Evolutionary conservation across 1,140 invertebrate genomes (phyloP).

Genomic region (Bicyclus anynana): DNA sequence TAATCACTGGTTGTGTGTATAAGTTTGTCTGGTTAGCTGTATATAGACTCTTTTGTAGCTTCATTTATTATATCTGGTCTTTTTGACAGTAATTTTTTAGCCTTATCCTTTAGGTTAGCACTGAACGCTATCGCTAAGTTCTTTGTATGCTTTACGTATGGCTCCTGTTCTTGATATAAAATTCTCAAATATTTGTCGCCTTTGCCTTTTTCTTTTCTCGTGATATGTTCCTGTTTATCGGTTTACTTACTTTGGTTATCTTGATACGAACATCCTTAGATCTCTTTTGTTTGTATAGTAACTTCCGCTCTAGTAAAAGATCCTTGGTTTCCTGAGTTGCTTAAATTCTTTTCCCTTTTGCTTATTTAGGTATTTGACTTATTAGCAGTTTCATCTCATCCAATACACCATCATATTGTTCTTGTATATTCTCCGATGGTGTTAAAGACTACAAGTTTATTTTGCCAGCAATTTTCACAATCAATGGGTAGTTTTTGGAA

Average conservation of each 20-base stretch:
- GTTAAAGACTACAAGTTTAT: neutral
- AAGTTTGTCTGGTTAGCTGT: constrained; percentile 5
- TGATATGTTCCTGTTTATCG: constrained; percentile 22
- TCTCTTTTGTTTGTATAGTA: constrained; percentile 14
- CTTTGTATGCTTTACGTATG: constrained; percentile 22
- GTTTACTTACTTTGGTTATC: constrained; percentile 23
- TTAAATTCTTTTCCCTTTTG: constrained; percentile 2
- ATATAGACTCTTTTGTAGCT: constrained; percentile 23
- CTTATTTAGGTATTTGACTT: constrained; percentile 6
- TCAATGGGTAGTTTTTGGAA: neutral
- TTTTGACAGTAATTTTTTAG: neutral
- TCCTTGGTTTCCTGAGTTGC: constrained; percentile 17
- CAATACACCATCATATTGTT: constrained; percentile 4
- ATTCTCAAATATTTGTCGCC: constrained; percentile 15
- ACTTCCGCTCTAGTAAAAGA: constrained; percentile 15
- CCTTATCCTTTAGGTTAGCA: constrained; percentile 16
- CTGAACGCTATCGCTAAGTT: constrained; percentile 13
- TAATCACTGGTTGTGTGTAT: neutral
- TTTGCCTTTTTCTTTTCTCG: constrained; percentile 4
- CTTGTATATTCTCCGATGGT: neutral
- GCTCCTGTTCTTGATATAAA: constrained; percentile 17
- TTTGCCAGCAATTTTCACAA: neutral
- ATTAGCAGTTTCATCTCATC: constrained; percentile 4
- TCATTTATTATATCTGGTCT: constrained; percentile 25
- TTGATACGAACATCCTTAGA: constrained; percentile 17